phyloP scores from a whole-genome alignment of 2,113 vertebrate species.

The Excalfactoria chinensis region DNA sequence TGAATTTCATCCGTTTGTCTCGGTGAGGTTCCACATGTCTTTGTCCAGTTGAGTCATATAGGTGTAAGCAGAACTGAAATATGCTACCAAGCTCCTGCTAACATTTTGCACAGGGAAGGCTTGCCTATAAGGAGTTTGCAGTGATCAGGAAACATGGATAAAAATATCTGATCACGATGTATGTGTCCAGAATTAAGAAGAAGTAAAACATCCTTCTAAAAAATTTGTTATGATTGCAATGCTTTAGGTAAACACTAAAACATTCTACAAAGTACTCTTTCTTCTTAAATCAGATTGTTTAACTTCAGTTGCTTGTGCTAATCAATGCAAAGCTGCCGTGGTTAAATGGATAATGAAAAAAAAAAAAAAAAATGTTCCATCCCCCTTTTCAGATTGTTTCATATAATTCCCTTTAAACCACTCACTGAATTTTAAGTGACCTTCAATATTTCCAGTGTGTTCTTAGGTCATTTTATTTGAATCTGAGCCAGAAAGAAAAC shows the following conservation, averaged over 20 bases:
- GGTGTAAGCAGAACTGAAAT: not conserved
- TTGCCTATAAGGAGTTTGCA: not conserved
- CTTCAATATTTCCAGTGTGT: not conserved
- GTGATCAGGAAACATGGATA: not conserved
- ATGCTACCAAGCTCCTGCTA: not conserved
- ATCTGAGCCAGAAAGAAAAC: not conserved
- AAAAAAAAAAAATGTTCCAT: not conserved
- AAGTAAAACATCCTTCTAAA: not conserved
- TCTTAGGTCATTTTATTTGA: not conserved
- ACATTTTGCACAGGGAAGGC: not conserved
- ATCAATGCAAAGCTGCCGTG: not conserved
- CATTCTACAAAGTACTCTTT: not conserved
- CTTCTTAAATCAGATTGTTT: not conserved
- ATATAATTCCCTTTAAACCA: not conserved
- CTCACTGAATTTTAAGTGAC: constrained; percentile 9
- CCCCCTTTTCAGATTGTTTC: not conserved
- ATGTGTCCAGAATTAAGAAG: not conserved
- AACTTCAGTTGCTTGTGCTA: not conserved
- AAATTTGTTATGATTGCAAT: not conserved
- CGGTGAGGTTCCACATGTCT: not conserved
- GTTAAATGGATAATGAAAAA: not conserved
- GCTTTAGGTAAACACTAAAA: not conserved
- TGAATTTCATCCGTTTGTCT: not conserved
- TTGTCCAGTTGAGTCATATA: not conserved
- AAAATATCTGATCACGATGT: not conserved